These are phyloP conservation scores for Melanotaenia maccullochi DNA, from an alignment of 2,797 vertebrate genomes.

Conservation along the genomic window DNA sequence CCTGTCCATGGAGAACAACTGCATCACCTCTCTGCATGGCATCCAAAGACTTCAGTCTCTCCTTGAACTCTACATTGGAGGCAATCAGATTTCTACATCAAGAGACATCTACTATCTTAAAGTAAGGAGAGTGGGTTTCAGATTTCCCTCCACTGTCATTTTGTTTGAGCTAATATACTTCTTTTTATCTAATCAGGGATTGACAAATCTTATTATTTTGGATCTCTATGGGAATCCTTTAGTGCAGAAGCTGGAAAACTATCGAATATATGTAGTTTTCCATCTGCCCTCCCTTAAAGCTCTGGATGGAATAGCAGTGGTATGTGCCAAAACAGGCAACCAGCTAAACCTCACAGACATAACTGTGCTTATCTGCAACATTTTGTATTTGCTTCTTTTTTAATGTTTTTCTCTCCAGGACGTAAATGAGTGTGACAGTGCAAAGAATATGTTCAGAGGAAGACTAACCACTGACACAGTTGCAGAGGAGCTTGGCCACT, in stretches of 20 bases:
- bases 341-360: neutral
- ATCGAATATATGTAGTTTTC: conserved; percentile 88
- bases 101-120: conserved; percentile 89
- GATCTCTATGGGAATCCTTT: conserved; percentile 87
- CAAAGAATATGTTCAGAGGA: conserved; percentile 89
- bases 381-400: conserved; percentile 3
- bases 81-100: conserved; percentile 86
- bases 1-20: conserved; percentile 88
- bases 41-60: conserved; percentile 83
- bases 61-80: conserved; percentile 87
- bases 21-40: conserved; percentile 83
- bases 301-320: conserved; percentile 87
- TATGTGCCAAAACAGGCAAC: conserved; percentile 59
- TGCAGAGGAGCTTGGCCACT: conserved; percentile 88
- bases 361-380: neutral
- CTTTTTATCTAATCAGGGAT: conserved; percentile 67
- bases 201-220: conserved; percentile 88
- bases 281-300: conserved; percentile 88
- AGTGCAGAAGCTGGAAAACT: conserved; percentile 86
- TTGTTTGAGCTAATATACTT: neutral
- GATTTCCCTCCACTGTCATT: neutral
- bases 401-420: conserved; percentile 77
- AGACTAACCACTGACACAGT: conserved; percentile 89
- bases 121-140: conserved; percentile 62
- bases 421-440: conserved; percentile 83